Base-by-base conservation (phyloP, 2,113 vertebrate genomes). In the Pao palembangensis region DNA sequence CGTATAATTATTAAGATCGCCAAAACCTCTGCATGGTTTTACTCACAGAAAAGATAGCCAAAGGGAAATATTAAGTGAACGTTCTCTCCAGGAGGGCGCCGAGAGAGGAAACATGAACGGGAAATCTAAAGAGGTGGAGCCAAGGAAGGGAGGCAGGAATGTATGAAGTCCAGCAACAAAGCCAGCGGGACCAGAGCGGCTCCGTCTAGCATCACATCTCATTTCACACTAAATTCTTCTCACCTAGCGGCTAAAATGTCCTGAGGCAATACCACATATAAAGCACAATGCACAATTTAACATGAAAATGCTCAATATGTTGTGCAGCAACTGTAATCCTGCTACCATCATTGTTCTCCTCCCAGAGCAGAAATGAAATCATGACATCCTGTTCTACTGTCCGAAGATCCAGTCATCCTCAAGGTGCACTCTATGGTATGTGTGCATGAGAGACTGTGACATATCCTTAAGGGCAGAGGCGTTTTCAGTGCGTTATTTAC, bases 201-300 rank as follows among this genome's bases (percentile, higher is more conserved):
- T 75, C 71, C 66, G 56, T 70, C 72, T 55, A 72, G 67, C 72
- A 73, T 84, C 74, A 77, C 58, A 73, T 71, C 66, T 69, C 64
- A 80, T 80, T 83, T 85, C 73, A 83, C 68, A 80, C 71, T 46
- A 15, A 60, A 72, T 83, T 76, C 69, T 68, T 75, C 58, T 50
- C 79, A 64, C 58, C 51, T 42, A 68, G 65, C 51, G 49, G 59
- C 73, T 72, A 51, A 65, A 66, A 59, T 56, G 69, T 78, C 71
- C 60, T 1, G 20, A 64, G 68, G 64, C 68, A 5, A 44, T 55
- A 57, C 55, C 52, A 41, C 38, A 54, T 69, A 63, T 58, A 59
- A 50, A 69, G 55, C 55, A 64, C 19, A 34, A 53, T 28, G 64
- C 48, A 61, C 18, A 18, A 43, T 57, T 73, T 64, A 59, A 49